phyloP scores from a whole-genome alignment of 1,140 invertebrate species.

The Centruroides sculpturatus region DNA sequence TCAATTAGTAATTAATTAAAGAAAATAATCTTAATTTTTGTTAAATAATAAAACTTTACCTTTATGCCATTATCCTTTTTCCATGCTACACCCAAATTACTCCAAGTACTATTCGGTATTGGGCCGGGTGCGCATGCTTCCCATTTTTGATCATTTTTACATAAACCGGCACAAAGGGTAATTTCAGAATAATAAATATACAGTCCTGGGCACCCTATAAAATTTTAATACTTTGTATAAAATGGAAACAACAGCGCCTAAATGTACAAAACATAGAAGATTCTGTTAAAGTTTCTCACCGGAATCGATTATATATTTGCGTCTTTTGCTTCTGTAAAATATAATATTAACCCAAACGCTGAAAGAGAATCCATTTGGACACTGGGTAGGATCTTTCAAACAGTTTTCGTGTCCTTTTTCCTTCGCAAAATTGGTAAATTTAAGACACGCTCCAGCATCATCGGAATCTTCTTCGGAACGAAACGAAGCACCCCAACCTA shows the following conservation, averaged over 20 bases:
- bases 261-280: too few relatives aligned
- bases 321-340: slow-evolving; percentile 2
- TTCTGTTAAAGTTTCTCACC: not conserved
- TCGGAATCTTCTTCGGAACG: not conserved
- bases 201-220: slow-evolving; percentile 19
- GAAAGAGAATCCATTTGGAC: not conserved
- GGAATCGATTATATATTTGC: not conserved
- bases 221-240: not conserved
- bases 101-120: slow-evolving; percentile 20
- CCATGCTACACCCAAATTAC: slow-evolving; percentile 19
- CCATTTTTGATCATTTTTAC: slow-evolving; percentile 22
- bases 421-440: not conserved
- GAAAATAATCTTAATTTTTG: too few relatives aligned
- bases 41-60: slow-evolving; percentile 1
- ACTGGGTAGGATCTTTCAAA: slow-evolving; percentile 1
- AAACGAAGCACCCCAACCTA: slow-evolving; percentile 3
- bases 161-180: slow-evolving; percentile 16
- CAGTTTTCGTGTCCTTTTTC: not conserved
- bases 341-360: slow-evolving; percentile 7
- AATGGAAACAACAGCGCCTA: not conserved
- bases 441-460: not conserved
- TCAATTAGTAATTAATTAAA: too few relatives aligned
- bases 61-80: slow-evolving; percentile 5
- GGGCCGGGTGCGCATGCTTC: slow-evolving; percentile 14
- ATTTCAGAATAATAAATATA: slow-evolving; percentile 18